Base-by-base conservation (phyloP, 53 echinoderm and acorn worm genomes). In the Crossaster papposus region DNA sequence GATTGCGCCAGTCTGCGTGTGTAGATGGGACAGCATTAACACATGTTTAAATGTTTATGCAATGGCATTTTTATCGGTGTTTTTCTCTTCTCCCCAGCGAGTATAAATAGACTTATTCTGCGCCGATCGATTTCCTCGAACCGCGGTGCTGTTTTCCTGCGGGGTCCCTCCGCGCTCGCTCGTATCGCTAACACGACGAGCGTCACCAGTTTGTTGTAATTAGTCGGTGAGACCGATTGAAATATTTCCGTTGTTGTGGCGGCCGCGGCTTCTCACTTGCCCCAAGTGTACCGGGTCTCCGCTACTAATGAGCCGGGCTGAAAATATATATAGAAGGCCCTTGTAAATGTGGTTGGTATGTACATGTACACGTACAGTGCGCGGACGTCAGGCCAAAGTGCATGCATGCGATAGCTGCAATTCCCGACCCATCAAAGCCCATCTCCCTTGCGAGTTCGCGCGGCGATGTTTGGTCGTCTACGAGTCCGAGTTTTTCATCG, bases 151-250 rank as follows among this genome's bases (percentile, higher is more conserved):
- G 36, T 35, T 74, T 34, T 28, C 75, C 34, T 28, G 35, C 24
- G 7, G 75, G 35, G 75, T 14, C 75, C 14, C 34, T 33, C 7
- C 14, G 9, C n/a, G n/a, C 44, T 44, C 18, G 18, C 22, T 74
- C 34, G 75, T 36, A 74, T 74, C 34, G 28, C 75, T 28, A 20
- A 28, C 29, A 51, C 36, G 68, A 37, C 8, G 63, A 65, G 32
- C 44, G 83, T 83, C 83, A 70, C 83, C 83, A 65, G 68, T 38
- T 83, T 37, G 83, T 36, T 50, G 68, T 83, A 83, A 83, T 83
- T 83, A 65, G 83, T 26, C 83, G 70, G 38, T 33, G 65, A 64
- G 75, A 70, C 83, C 83, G 65, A 83, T 70, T 70, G 83, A 70
- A 83, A 83, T 83, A 65, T 83, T 83, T 83, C 65, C 70, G 83